Conservation (phyloP, 2,113 vertebrate genomes). For the Hippocampus barbouri region DNA sequence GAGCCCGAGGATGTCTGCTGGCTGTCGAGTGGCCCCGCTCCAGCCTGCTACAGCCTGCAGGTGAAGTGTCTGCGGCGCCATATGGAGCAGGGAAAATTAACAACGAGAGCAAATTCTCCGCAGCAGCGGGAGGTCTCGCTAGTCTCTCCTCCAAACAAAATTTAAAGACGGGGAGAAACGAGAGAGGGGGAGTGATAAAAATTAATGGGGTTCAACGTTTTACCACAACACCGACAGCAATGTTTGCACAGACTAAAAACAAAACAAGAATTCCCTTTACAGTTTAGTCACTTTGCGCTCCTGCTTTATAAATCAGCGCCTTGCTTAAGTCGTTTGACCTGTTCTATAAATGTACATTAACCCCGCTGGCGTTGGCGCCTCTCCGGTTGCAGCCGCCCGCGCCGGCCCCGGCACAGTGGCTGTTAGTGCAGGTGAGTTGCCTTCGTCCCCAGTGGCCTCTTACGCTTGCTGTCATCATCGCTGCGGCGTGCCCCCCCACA, state of each 20-base stretch:
- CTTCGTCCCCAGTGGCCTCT: constrained; percentile 69
- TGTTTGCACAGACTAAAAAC: constrained; percentile 88
- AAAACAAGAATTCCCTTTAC: constrained; percentile 74
- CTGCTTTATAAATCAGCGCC: constrained; percentile 83
- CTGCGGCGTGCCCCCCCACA: constrained; percentile 43
- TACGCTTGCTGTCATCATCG: constrained; percentile 65
- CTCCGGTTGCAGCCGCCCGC: constrained; percentile 38
- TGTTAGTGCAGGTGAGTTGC: constrained; percentile 72
- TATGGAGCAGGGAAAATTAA: constrained; percentile 99
- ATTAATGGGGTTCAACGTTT: constrained; percentile 99
- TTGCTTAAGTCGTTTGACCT: constrained; percentile 78
- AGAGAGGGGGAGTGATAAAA: constrained; percentile 84
- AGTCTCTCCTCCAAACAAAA: constrained; percentile 85
- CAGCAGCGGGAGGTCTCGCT: constrained; percentile 89
- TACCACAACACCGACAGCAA: constrained; percentile 94
- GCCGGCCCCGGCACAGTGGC: constrained; percentile 56
- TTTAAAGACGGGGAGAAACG: constrained; percentile 92
- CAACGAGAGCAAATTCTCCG: constrained; percentile 98
- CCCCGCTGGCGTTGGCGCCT: constrained; percentile 58
- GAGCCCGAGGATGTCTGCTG: constrained; percentile 94
- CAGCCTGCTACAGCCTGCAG: constrained; percentile 92
- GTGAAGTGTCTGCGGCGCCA: constrained; percentile 99
- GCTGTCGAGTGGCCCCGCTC: constrained; percentile 87
- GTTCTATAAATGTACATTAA: constrained; percentile 78
- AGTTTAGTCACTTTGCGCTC: constrained; percentile 83